Evolutionary conservation across 2,797 vertebrate species (phyloP).

Genomic region (Zenarchopterus dispar): DNA sequence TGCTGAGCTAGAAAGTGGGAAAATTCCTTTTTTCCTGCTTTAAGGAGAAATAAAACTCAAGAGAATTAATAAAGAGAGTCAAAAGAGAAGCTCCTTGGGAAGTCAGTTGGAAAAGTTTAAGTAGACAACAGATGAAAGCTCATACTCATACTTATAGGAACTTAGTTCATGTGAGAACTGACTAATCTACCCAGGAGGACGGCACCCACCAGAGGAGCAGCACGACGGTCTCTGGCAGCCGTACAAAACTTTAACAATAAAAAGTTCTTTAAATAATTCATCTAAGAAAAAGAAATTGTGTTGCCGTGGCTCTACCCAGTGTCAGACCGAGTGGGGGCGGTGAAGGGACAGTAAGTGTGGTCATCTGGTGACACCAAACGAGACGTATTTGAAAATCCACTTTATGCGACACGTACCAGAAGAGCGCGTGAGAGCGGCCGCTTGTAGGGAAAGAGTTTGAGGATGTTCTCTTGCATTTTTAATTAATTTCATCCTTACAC

Average conservation of each 20-base stretch:
- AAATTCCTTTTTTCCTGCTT: slow-evolving; percentile 7
- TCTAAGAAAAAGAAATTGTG: neutral
- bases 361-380: slow-evolving; percentile 26
- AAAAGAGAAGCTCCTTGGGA: slow-evolving; percentile 21
- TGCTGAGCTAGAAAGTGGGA: too few relatives aligned
- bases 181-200: slow-evolving; percentile 36
- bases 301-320: slow-evolving; percentile 2
- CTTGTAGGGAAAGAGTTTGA: slow-evolving; percentile 56
- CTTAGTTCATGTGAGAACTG: slow-evolving; percentile 18
- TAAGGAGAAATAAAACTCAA: slow-evolving; percentile 10
- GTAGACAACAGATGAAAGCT: slow-evolving; percentile 36
- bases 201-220: slow-evolving; percentile 10
- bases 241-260: neutral
- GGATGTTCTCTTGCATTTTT: slow-evolving; percentile 74
- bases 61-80: slow-evolving; percentile 11
- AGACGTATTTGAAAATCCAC: slow-evolving; percentile 50
- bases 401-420: slow-evolving; percentile 50
- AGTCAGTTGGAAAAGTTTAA: slow-evolving; percentile 27
- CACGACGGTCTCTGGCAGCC: slow-evolving; percentile 13
- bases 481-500: slow-evolving; percentile 67
- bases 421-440: slow-evolving; percentile 55
- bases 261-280: too few relatives aligned
- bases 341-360: slow-evolving; percentile 1
- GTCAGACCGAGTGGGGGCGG: neutral
- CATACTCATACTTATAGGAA: slow-evolving; percentile 20